Evolutionary conservation across 2,113 vertebrate species (phyloP).

Genomic region (Pygoscelis antarcticus): DNA sequence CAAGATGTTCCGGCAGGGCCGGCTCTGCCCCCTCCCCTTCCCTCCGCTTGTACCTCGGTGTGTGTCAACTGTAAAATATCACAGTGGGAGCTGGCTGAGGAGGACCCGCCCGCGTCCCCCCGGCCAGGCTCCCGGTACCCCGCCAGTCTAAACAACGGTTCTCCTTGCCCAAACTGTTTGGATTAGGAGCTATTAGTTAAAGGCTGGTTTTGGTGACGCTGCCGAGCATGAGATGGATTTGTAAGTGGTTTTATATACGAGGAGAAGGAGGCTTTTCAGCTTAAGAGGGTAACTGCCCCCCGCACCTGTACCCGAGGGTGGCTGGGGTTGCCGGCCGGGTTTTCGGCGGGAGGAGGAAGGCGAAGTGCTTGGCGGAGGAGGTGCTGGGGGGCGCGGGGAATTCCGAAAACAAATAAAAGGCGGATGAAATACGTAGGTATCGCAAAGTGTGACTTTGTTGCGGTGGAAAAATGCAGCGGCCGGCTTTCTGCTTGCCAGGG

Average conservation of each 20-base stretch:
- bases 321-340: neutral
- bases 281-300: slow-evolving; percentile 14
- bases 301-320: slow-evolving; percentile 52
- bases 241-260: slow-evolving; percentile 15
- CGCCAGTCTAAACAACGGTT: slow-evolving; percentile 48
- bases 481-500: neutral
- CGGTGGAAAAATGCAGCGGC: neutral
- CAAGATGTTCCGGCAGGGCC: neutral
- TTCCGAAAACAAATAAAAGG: neutral
- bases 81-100: neutral
- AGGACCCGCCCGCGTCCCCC: neutral
- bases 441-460: neutral
- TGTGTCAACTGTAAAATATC: neutral
- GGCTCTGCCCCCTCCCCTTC: neutral
- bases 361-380: neutral
- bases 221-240: neutral
- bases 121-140: neutral
- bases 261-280: slow-evolving; percentile 23
- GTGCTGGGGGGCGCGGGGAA: neutral
- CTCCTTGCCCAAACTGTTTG: slow-evolving; percentile 38
- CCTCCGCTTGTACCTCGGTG: neutral
- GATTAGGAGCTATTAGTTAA: slow-evolving; percentile 48
- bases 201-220: slow-evolving; percentile 21
- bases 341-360: neutral
- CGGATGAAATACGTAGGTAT: neutral